Evolutionary conservation across 2,888 invertebrate genomes (phyloP).

Genomic region (Apodemia zela): DNA sequence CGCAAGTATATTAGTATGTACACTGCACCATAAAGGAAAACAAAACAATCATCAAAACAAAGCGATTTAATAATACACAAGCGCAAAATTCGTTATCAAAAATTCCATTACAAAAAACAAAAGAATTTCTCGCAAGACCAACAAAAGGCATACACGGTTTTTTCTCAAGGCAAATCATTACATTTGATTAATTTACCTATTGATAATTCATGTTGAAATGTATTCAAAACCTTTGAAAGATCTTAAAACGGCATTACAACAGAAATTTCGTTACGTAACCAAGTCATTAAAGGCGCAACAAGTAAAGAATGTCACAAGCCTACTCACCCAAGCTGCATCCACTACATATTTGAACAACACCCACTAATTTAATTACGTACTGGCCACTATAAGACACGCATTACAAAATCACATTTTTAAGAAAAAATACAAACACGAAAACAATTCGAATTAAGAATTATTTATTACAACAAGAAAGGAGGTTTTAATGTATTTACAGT

Average conservation of each 20-base stretch:
- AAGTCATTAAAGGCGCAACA: constrained; percentile 59
- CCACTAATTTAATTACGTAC: constrained; percentile 42
- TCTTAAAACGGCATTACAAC: constrained; percentile 41
- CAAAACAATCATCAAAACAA: background rate
- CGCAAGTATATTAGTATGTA: too few species aligned
- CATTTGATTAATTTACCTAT: constrained; percentile 1
- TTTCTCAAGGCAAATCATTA: constrained; percentile 1
- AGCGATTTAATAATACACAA: background rate
- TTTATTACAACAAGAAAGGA: constrained; percentile 18
- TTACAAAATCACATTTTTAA: constrained; percentile 25
- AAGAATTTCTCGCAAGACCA: background rate
- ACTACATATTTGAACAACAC: constrained; percentile 55
- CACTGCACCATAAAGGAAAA: too few species aligned
- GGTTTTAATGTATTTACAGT: constrained; percentile 3
- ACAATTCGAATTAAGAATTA: constrained; percentile 14
- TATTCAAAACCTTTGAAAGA: constrained; percentile 31
- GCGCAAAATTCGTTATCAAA: background rate
- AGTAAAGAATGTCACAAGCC: constrained; percentile 61
- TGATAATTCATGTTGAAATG: constrained; percentile 5
- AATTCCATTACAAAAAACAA: constrained; percentile 10
- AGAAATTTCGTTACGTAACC: constrained; percentile 56
- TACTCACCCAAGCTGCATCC: constrained; percentile 43
- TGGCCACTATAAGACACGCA: constrained; percentile 42
- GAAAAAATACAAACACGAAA: constrained; percentile 17
- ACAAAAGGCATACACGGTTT: background rate